Conservation (phyloP, 2,888 invertebrate genomes). For the Microctonus hyperodae region DNA sequence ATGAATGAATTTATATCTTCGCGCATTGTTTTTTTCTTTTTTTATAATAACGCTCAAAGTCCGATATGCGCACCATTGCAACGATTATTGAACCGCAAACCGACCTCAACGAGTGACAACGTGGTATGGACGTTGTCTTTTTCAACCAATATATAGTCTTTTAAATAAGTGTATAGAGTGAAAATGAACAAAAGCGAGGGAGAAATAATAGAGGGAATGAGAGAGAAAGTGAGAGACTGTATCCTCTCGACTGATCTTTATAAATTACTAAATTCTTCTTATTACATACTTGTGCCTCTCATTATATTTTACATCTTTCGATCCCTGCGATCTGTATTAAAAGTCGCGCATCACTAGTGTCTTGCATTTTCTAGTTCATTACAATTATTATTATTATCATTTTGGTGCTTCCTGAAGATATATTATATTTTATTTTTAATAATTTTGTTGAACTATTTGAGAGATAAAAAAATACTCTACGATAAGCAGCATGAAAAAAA, state of each 20-base stretch:
- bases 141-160: slow-evolving; percentile 14
- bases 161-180: neutral
- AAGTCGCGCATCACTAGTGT: slow-evolving; percentile 5
- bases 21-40: neutral
- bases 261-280: slow-evolving; percentile 29
- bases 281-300: slow-evolving; percentile 47
- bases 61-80: neutral
- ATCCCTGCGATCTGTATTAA: neutral
- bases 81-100: slow-evolving; percentile 19
- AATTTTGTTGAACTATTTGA: no score
- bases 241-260: slow-evolving; percentile 17
- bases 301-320: slow-evolving; percentile 41
- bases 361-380: slow-evolving; percentile 19
- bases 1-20: neutral
- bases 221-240: slow-evolving; percentile 13
- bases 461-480: neutral
- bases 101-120: slow-evolving; percentile 15
- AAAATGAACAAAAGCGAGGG: slow-evolving; percentile 1
- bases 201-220: neutral
- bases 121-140: slow-evolving; percentile 5
- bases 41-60: slow-evolving; percentile 7
- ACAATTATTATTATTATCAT: neutral
- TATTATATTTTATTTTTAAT: neutral
- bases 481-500: neutral
- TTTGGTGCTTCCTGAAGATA: slow-evolving; percentile 21